A percentile compares a stretch with the other conserved stretches of the same genome.
These are phyloP conservation scores for Mesorhabditis spiculigera DNA, from an alignment of 2,888 invertebrate genomes.

Conservation along the genomic window DNA sequence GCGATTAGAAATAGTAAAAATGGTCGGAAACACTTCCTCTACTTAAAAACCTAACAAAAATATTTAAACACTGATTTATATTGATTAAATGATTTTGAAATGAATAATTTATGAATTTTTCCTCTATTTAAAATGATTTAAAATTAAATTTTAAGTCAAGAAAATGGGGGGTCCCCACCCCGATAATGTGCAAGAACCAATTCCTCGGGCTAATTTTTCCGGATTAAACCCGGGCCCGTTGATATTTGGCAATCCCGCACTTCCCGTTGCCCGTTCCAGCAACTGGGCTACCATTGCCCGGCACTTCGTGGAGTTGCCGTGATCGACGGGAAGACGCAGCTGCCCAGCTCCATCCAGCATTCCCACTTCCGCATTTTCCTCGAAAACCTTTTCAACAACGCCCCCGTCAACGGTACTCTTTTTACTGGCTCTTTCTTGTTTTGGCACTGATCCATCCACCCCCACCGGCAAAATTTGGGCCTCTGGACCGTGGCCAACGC, in stretches of 20 bases:
- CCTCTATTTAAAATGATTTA: no score
- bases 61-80: no score
- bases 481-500: not conserved
- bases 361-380: conserved; percentile 1
- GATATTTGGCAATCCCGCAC: not conserved
- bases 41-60: no score
- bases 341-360: not conserved
- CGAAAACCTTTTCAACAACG: conserved; percentile 6
- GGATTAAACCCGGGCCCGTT: no score
- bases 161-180: no score
- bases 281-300: not conserved
- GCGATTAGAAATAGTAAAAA: no score
- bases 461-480: conserved; percentile 3
- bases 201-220: no score
- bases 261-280: not conserved
- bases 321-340: conserved; percentile 5
- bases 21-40: no score
- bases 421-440: not conserved
- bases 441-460: not conserved
- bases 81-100: no score
- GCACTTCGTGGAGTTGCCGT: not conserved
- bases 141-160: no score
- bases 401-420: not conserved
- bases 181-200: no score
- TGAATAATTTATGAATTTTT: no score